Evolutionary conservation across 2,113 vertebrate genomes (phyloP).

Genomic region (Hyaena hyaena): DNA sequence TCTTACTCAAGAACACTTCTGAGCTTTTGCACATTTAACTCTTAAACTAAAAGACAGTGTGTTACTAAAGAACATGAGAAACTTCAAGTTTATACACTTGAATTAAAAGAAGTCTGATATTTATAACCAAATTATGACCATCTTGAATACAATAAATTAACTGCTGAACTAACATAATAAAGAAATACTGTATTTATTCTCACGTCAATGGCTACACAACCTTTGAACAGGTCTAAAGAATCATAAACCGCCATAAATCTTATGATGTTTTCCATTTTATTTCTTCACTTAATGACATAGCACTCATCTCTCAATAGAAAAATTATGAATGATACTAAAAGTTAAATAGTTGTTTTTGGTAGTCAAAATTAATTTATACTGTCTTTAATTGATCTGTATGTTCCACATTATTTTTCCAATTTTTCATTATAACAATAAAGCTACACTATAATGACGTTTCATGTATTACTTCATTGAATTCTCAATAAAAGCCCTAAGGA

Average conservation of each 20-base stretch:
- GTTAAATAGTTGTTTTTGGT: constrained; percentile 31
- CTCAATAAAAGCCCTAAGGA: constrained; percentile 6
- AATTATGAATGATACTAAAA: constrained; percentile 10
- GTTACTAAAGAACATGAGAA: constrained; percentile 78
- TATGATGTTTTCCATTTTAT: not conserved
- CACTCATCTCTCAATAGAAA: constrained; percentile 56
- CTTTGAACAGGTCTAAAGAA: constrained; percentile 40
- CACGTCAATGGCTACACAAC: not conserved
- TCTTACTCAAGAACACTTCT: constrained; percentile 74
- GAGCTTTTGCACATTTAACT: constrained; percentile 75
- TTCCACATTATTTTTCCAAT: constrained; percentile 30
- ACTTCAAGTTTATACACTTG: constrained; percentile 79
- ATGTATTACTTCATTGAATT: constrained; percentile 39
- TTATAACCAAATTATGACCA: constrained; percentile 79
- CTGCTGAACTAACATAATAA: constrained; percentile 46
- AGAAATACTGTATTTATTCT: constrained; percentile 34
- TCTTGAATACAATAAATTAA: constrained; percentile 75
- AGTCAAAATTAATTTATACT: constrained; percentile 43
- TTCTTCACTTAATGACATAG: constrained; percentile 42
- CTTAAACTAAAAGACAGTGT: constrained; percentile 50
- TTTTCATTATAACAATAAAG: constrained; percentile 41
- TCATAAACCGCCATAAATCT: constrained; percentile 60
- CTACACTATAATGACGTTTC: not conserved
- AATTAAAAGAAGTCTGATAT: constrained; percentile 78
- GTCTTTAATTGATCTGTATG: not conserved